Base-by-base conservation (phyloP, 2,113 vertebrate species). In the Misgurnus mizolepis region DNA sequence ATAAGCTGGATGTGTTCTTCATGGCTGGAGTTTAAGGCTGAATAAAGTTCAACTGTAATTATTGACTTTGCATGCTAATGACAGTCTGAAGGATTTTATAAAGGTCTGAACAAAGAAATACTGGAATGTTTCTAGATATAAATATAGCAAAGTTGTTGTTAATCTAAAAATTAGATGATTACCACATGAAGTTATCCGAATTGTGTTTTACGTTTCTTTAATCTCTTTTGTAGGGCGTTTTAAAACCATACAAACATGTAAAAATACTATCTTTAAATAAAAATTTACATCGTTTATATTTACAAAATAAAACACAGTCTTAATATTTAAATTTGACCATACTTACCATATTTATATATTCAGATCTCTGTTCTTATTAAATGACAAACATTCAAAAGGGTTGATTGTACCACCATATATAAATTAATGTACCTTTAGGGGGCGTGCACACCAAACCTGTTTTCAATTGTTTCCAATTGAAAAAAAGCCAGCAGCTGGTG, bases 201-300 rank as follows among this genome's bases (percentile, higher is more conserved):
- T 27, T 34, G n/a, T 74, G 56, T 60, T 12, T 72, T 34, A 53
- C 7, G 40, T 40, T 62, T 14, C 53, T 43, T 45, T 50, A 50
- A 40, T 50, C 4, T 15, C 50, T 17, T 66, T 9, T 82, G 66
- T 7, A 66, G 60, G 68, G 61, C n/a, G 22, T 82, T 76, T 82
- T 60, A 86, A 91, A 89, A 77, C 78, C 82, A 66, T 89, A 88
- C 80, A 89, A 89, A 91, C 75, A 83, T 86, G 85, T 90, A 90
- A 80, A 91, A 90, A 91, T 88, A 83, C 43, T 47, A 69, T 85
- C 65, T 81, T 82, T 81, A 80, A 85, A 67, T 76, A 80, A 72
- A 49, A 83, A 76, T 58, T 39, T 40, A 69, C 64, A 76, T 56
- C 65, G 12, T 14, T 41, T 40, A 72, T 82, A 60, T 75, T 50